Percentiles rank a stretch among this genome's conserved stretches.
Evolutionary conservation across 2,888 invertebrate genomes (phyloP).

Genomic region (Eudasyphora cyanicolor): DNA sequence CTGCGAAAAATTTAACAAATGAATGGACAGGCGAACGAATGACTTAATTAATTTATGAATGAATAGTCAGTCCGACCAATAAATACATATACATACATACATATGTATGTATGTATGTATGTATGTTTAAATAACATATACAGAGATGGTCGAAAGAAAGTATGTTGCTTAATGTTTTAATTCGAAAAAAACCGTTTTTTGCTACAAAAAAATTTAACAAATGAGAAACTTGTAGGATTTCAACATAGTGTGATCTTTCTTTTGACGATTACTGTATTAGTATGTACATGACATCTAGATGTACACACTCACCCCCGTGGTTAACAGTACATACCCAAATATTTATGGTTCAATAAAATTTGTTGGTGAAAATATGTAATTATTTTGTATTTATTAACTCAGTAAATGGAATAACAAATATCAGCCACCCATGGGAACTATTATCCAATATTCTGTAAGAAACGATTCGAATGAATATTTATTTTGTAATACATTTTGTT

Average conservation of each 20-base stretch:
- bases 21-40: conserved; percentile 2
- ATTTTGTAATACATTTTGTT: conserved; percentile 26
- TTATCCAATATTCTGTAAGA: not conserved
- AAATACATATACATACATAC: conserved; percentile 4
- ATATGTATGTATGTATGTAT: not conserved
- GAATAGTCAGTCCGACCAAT: not conserved
- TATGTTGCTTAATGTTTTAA: too few species aligned
- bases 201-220: too few species aligned
- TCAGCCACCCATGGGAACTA: conserved; percentile 12
- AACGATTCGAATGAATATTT: not conserved
- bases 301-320: not conserved
- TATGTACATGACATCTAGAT: not conserved
- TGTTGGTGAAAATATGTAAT: conserved; percentile 40
- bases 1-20: conserved; percentile 5
- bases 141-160: too few species aligned
- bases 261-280: too few species aligned
- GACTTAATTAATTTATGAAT: conserved; percentile 26
- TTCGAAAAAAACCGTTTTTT: too few species aligned
- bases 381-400: conserved; percentile 39
- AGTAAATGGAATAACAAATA: conserved; percentile 32
- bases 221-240: too few species aligned
- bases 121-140: too few species aligned
- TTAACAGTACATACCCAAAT: not conserved
- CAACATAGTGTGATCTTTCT: too few species aligned
- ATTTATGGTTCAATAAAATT: conserved; percentile 32